Conservation (phyloP, 2,113 vertebrate genomes). For the Cryptomyrus ogoouensis region DNA sequence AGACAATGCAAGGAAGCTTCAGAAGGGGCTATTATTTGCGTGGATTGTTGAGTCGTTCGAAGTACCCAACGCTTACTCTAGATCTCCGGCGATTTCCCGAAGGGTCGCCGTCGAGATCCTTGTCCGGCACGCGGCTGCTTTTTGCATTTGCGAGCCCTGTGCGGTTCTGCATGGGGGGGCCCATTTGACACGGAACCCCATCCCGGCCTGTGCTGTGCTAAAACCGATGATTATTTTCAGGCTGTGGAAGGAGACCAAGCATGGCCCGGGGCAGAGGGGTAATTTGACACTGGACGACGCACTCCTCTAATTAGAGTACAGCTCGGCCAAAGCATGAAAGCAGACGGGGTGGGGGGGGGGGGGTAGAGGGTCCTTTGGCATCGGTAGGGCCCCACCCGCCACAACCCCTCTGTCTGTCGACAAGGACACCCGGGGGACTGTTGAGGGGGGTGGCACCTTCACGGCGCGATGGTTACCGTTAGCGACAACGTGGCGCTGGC, state of each 20-base stretch:
- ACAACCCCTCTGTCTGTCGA: slow-evolving; percentile 1
- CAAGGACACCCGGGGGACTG: neutral
- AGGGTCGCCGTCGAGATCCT: neutral
- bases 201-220: neutral
- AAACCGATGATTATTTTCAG: neutral
- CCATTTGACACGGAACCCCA: neutral
- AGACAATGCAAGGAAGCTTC: neutral
- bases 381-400: neutral
- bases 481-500: neutral
- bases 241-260: neutral
- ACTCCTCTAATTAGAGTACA: slow-evolving; percentile 18
- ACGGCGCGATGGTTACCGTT: neutral
- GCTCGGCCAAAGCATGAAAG: slow-evolving; percentile 13
- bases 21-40: neutral
- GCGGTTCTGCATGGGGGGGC: neutral
- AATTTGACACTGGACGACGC: slow-evolving; percentile 9
- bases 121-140: neutral
- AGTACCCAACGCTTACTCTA: neutral
- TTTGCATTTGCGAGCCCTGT: neutral
- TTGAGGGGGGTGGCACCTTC: neutral
- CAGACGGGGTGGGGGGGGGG: neutral
- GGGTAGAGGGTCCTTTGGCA: neutral
- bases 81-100: neutral
- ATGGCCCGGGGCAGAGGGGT: neutral
- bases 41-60: too few relatives aligned